Base-by-base conservation (phyloP, 2,888 invertebrate species). In the Acrobasis suavella region DNA sequence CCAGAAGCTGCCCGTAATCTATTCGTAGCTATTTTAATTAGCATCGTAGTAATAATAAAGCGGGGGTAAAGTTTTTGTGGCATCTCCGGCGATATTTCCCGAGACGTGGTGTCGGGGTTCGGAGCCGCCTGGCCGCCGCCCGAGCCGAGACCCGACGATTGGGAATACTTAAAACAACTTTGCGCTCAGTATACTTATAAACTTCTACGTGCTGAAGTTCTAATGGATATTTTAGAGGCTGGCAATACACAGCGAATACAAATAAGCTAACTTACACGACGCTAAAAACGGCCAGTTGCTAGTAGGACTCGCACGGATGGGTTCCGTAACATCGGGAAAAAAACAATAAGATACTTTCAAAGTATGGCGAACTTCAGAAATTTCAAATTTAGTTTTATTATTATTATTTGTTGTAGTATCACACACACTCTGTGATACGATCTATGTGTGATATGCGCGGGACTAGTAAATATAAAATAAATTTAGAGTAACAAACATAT, bases 11-110 rank as follows among this genome's bases (percentile, higher is more conserved):
- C 80, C 85, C 83, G 86, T 89, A 86, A 90, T 90, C 90, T 91
- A 90, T 89, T 88, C 87, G 82, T 80, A 87, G 87, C 86, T 89
- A 89, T 91, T 90, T 91, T 91, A 91, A 91, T 91, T 91, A 89
- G 88, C 89, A 86, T 86, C 83, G 82, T 84, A 87, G 85, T 85
- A 85, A 89, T 87, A 89, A 89, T 85, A 87, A 85, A 86, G 84
- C 80, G 82, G 72, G 84, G 86, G 83, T 77, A 79, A 87, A 87
- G 86, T 89, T 90, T 89, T 89, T 89, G 89, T 86, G 85, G 86
- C 80, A 81, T 87, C 84, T 82, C 80, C 73, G 81, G 79, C 80
- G 76, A 80, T 82, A 81, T 82, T 85, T 81, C 78, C 77, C 79
- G 82, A 76, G 77, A 77, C 80, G 75, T 75, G 71, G 76, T 77